These are phyloP conservation scores for Dromaius novaehollandiae DNA, from an alignment of 2,113 vertebrate species.

Conservation along the genomic window DNA sequence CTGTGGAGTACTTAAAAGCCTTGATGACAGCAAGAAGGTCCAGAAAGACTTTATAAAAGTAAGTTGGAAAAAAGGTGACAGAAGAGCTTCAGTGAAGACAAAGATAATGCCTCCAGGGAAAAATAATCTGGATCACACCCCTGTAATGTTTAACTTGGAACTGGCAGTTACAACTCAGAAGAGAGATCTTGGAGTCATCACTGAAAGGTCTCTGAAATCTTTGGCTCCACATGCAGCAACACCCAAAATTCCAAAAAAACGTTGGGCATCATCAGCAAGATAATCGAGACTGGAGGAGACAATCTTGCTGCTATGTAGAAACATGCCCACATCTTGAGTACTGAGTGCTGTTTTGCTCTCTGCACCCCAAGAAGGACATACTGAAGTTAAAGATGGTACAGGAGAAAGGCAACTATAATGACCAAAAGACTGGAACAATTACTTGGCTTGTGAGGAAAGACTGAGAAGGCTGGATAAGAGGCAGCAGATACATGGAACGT, in stretches of 20 bases:
- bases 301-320: neutral
- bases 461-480: neutral
- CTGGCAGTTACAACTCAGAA: neutral
- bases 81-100: neutral
- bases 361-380: neutral
- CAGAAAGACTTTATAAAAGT: neutral
- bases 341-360: neutral
- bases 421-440: neutral
- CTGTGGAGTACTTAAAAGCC: neutral
- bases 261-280: neutral
- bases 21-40: neutral
- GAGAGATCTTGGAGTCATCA: neutral
- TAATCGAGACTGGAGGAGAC: neutral
- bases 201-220: neutral
- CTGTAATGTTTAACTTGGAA: neutral
- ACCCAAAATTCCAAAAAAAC: neutral
- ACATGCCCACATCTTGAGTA: neutral
- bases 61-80: neutral
- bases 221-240: neutral
- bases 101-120: neutral
- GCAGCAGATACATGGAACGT: fast-evolving
- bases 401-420: neutral
- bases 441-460: neutral
- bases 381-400: neutral
- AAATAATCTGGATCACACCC: neutral